phyloP scores from a whole-genome alignment of 37 sponge, comb jelly and placozoan genomes.

The Amphimedon queenslandica region DNA sequence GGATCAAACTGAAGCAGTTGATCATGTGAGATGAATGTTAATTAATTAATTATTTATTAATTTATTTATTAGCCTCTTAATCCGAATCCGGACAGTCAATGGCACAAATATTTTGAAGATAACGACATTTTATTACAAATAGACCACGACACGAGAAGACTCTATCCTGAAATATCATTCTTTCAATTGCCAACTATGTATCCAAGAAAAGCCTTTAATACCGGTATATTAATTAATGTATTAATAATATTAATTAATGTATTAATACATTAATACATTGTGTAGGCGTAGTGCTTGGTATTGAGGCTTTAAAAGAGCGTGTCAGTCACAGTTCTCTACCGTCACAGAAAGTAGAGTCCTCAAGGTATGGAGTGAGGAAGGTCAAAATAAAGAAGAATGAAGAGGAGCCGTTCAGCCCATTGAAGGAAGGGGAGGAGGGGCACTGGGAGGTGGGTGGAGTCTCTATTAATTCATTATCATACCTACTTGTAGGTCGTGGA shows the following conservation, averaged over 20 bases:
- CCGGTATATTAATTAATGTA: constrained; percentile 22
- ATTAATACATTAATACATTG: no score
- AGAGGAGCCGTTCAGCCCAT: constrained; percentile 10
- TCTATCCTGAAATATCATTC: constrained; percentile 93
- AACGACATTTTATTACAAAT: constrained; percentile 89
- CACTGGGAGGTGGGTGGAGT: constrained; percentile 93
- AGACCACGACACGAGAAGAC: constrained; percentile 80
- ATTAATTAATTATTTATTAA: not conserved
- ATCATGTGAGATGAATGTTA: constrained; percentile 59
- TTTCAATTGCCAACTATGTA: constrained; percentile 86
- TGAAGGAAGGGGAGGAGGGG: constrained; percentile 91
- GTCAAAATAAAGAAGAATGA: constrained; percentile 21
- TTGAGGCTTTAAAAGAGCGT: constrained; percentile 51
- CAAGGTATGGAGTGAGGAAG: constrained; percentile 57
- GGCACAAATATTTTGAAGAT: constrained; percentile 86
- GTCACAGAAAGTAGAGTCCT: constrained; percentile 53
- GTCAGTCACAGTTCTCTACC: constrained; percentile 53
- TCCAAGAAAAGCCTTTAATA: constrained; percentile 46
- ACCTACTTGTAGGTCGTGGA: constrained; percentile 72
- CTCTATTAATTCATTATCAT: not conserved
- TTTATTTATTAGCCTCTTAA: constrained; percentile 69
- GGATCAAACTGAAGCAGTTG: constrained; percentile 29
- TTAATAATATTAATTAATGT: not conserved
- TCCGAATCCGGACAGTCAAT: constrained; percentile 72
- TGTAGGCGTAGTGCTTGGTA: constrained; percentile 5